A percentile compares a stretch with the other conserved stretches of the same genome.
Conservation (phyloP, 2,888 invertebrate genomes). For the Cephus sareptanus region DNA sequence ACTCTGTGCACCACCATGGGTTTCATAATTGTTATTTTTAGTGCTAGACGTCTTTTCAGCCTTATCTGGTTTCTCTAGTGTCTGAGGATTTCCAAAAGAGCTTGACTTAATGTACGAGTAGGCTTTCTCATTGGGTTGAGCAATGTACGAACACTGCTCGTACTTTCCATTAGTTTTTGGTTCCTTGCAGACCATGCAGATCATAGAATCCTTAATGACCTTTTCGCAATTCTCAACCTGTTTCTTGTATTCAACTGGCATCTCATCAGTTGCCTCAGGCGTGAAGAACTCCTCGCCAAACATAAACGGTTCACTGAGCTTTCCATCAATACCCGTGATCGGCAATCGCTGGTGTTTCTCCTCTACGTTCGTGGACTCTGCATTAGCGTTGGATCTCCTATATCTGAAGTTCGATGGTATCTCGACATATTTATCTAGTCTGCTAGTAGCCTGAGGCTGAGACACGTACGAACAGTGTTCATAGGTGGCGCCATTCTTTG, state of each 20-base stretch:
- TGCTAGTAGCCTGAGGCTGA: conserved; percentile 44
- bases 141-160: conserved; percentile 85
- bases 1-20: not conserved
- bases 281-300: conserved; percentile 61
- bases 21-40: not conserved
- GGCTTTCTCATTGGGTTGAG: conserved; percentile 76
- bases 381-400: conserved; percentile 22
- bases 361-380: conserved; percentile 63
- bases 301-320: conserved; percentile 63
- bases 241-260: conserved; percentile 70
- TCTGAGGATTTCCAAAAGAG: conserved; percentile 29
- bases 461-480: conserved; percentile 70
- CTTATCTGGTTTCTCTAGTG: not conserved
- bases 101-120: conserved; percentile 47
- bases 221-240: conserved; percentile 76
- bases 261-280: conserved; percentile 64
- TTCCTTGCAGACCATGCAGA: conserved; percentile 81
- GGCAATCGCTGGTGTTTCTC: conserved; percentile 51
- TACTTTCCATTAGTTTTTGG: conserved; percentile 81
- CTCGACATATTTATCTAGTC: not conserved
- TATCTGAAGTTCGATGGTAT: conserved; percentile 4
- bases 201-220: conserved; percentile 74
- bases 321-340: conserved; percentile 12
- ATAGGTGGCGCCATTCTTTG: conserved; percentile 66
- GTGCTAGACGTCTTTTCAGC: not conserved